These are phyloP conservation scores for Mormoops blainvillei DNA, from an alignment of 2,113 vertebrate species.

Conservation along the genomic window DNA sequence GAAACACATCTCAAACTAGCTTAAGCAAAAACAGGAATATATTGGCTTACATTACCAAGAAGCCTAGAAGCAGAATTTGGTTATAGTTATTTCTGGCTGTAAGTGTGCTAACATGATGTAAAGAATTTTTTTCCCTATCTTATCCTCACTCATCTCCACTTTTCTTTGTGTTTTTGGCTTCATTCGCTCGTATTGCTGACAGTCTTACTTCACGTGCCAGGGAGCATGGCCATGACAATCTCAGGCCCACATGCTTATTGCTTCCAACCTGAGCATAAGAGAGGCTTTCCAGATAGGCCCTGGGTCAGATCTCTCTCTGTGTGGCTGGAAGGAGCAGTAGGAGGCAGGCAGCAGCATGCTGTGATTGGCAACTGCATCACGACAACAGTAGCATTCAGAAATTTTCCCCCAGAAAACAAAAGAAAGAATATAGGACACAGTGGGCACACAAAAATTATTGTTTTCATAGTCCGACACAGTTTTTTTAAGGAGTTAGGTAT, in stretches of 20 bases:
- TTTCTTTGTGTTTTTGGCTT: background rate
- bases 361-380: background rate
- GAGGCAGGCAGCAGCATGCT: background rate
- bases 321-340: background rate
- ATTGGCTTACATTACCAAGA: constrained; percentile 8
- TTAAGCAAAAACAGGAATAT: background rate
- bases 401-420: background rate
- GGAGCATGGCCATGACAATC: background rate
- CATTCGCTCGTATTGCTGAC: background rate
- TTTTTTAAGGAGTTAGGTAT: background rate
- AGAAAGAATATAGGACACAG: background rate
- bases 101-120: background rate
- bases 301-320: background rate
- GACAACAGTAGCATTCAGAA: background rate
- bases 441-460: background rate
- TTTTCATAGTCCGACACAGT: background rate
- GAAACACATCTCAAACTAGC: background rate
- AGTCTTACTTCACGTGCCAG: background rate
- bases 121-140: background rate
- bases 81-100: background rate
- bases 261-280: background rate
- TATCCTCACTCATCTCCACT: background rate
- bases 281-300: background rate
- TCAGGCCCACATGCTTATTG: background rate
- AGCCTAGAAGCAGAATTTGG: background rate